Base-by-base conservation (phyloP, 2,113 vertebrate genomes). In the Thymallus thymallus region DNA sequence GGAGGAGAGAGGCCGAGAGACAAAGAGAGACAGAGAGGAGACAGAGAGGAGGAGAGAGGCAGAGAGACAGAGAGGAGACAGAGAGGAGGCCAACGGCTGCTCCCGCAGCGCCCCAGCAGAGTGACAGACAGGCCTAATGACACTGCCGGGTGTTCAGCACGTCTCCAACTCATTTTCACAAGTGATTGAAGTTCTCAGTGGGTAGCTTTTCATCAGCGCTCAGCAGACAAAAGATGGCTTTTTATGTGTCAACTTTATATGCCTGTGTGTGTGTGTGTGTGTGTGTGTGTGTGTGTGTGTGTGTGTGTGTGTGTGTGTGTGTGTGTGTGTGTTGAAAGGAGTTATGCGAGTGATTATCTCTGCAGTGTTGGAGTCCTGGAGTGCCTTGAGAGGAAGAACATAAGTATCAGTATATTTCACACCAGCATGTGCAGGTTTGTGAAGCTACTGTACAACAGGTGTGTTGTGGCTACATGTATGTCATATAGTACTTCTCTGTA, bases 161-260 rank as follows among this genome's bases (percentile, higher is more conserved):
- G 73, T 90, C 86, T 88, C 78, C 78, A 71, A 85, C 89, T 91
- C 80, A 88, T 91, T 91, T 89, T 90, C 72, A 7, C 74, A 67
- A 72, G 80, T 90, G 87, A 90, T 92, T 92, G 89, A 90, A 91
- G 89, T 88, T 90, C 84, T 68, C 89, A 81, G 88, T 89, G 89
- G 90, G 90, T 86, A 86, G 88, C 88, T 84, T 89, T 90, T 91
- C 89, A 91, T 91, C 87, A 88, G 81, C 58, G 81, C 71, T 87
- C 81, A 85, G 88, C 85, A 87, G 90, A 90, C 91, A 88, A 89
- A 90, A 81, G 86, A 16, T 29, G 24, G 80, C 76, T 78, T 84
- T 87, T n/a, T 82, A 69, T 45, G 55, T 76, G 78, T 87, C 88
- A 84, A 86, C 83, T 85, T 77, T 80, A 77, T 76, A 56, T 81